Percentiles rank a stretch among this genome's conserved stretches.
phyloP scores from a whole-genome alignment of 2,113 vertebrate genomes.

The Leucopsar rothschildi region DNA sequence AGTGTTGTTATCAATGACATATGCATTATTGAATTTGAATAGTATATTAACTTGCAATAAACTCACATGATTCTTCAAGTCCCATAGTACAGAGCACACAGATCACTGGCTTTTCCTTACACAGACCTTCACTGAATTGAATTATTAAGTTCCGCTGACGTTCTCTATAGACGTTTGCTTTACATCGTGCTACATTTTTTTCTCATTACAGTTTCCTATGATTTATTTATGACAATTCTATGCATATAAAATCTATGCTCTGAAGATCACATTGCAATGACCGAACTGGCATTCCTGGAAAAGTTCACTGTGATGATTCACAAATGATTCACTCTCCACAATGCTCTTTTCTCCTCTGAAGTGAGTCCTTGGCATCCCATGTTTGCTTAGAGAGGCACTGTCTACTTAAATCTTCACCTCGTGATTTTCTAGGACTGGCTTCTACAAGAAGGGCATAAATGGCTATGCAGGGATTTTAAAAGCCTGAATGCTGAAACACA shows the following conservation, averaged over 20 bases:
- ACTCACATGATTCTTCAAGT: conserved; percentile 23
- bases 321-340: conserved; percentile 28
- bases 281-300: conserved; percentile 31
- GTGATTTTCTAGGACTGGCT: background rate
- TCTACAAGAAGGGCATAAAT: background rate
- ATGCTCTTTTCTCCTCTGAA: conserved; percentile 3
- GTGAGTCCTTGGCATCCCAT: background rate
- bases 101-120: conserved; percentile 49
- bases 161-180: conserved; percentile 52
- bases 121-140: conserved; percentile 54
- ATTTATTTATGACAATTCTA: conserved; percentile 73
- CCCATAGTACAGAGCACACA: conserved; percentile 3
- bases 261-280: conserved; percentile 70
- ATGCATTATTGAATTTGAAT: conserved; percentile 39
- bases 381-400: background rate
- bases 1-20: background rate
- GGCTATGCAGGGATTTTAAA: background rate
- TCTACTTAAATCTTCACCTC: conserved; percentile 1
- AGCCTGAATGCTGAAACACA: background rate
- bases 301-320: conserved; percentile 57
- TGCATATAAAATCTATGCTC: conserved; percentile 63
- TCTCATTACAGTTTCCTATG: conserved; percentile 67
- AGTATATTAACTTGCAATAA: conserved; percentile 41
- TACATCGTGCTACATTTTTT: conserved; percentile 68
- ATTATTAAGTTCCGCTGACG: conserved; percentile 64